phyloP scores from a whole-genome alignment of 2,797 vertebrate genomes.

The Trematomus bernacchii region DNA sequence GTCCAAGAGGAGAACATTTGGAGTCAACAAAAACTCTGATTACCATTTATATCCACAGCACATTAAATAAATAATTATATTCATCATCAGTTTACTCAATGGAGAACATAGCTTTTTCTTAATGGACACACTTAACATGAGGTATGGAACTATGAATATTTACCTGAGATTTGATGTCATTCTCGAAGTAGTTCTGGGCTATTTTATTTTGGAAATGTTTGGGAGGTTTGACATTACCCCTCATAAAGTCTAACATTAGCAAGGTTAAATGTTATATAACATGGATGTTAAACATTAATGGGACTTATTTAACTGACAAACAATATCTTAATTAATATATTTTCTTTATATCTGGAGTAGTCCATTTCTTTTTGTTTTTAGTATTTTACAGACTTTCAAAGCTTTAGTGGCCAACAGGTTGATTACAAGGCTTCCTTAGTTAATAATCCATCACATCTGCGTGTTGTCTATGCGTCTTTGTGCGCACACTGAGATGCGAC shows the following conservation, averaged over 20 bases:
- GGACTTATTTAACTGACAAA: background rate
- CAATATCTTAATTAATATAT: background rate
- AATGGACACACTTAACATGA: background rate
- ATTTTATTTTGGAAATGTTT: background rate
- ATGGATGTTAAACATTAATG: background rate
- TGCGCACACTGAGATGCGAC: slow-evolving; percentile 24
- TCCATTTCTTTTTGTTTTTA: slow-evolving; percentile 1
- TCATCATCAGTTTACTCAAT: background rate
- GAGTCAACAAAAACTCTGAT: background rate
- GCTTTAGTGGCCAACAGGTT: slow-evolving; percentile 8
- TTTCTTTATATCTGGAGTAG: no score
- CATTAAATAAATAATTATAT: background rate
- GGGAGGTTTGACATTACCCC: background rate
- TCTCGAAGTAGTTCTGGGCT: background rate
- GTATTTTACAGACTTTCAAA: background rate
- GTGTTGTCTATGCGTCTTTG: slow-evolving; percentile 32
- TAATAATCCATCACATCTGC: slow-evolving; percentile 31
- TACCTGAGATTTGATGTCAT: background rate
- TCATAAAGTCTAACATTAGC: background rate
- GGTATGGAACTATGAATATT: background rate
- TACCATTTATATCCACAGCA: background rate
- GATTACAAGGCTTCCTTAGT: slow-evolving; percentile 13
- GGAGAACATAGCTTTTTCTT: background rate
- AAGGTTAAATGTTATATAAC: background rate
- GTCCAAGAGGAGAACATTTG: background rate